Conservation (phyloP, 2,113 vertebrate genomes). For the Psilopogon haemacephalus region DNA sequence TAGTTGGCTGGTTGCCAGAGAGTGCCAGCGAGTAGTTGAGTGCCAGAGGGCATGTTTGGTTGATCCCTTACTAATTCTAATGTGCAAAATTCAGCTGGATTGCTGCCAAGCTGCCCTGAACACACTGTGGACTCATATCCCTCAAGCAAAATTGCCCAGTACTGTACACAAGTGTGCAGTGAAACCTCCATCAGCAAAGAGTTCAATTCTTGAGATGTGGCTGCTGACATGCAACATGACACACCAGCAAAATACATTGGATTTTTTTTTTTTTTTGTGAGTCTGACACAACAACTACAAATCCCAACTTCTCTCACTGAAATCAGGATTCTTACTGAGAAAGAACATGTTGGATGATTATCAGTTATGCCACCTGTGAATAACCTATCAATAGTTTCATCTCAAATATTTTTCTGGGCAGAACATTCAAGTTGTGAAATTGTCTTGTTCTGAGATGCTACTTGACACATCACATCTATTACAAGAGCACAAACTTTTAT, state of each 20-base stretch:
- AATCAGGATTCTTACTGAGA: not conserved
- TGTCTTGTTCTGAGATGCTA: slow-evolving; percentile 2
- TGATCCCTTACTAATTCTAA: not conserved
- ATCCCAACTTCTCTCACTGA: not conserved
- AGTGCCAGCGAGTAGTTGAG: not conserved
- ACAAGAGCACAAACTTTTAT: not conserved
- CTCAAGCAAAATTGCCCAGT: not conserved
- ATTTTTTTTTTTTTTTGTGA: not conserved
- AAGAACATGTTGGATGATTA: not conserved
- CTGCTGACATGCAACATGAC: slow-evolving; percentile 12
- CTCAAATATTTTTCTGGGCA: slow-evolving; percentile 22
- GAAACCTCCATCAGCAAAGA: not conserved
- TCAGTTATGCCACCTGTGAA: slow-evolving; percentile 4
- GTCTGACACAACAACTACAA: not conserved
- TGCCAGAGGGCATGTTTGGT: not conserved
- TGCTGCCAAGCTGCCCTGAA: not conserved
- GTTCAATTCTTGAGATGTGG: not conserved
- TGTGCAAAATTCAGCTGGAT: not conserved
- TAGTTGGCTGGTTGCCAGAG: not conserved
- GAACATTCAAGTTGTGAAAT: slow-evolving; percentile 36
- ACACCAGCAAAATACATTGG: not conserved
- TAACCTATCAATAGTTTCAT: slow-evolving; percentile 37
- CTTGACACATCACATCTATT: not conserved
- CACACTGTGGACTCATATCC: fast-evolving
- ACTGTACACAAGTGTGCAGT: not conserved